A percentile compares a stretch with the other conserved stretches of the same genome.
Conservation (phyloP, 1,140 invertebrate species). For the Camponotus floridanus region DNA sequence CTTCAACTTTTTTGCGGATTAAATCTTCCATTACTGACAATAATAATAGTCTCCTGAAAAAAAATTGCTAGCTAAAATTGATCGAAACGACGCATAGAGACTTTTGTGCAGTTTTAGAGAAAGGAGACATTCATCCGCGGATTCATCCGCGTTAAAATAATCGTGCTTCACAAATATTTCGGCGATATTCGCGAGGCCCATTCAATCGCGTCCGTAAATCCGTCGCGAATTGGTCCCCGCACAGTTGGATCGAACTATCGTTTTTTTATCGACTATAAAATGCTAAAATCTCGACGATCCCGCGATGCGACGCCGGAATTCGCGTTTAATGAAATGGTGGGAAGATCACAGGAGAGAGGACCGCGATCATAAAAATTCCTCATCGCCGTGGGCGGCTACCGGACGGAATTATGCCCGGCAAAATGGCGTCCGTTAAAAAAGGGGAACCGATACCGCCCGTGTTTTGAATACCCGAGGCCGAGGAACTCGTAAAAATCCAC, state of each 20-base stretch:
- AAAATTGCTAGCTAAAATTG: not conserved
- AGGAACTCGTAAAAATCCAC: slow-evolving; percentile 31
- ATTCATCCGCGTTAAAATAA: slow-evolving; percentile 35
- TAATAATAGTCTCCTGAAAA: not conserved
- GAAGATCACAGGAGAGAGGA: not conserved
- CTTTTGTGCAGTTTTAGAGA: not conserved
- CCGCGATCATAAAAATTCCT: slow-evolving; percentile 50
- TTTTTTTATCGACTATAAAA: slow-evolving; percentile 45
- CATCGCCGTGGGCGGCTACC: not conserved
- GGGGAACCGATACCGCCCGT: slow-evolving; percentile 14
- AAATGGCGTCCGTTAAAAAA: slow-evolving; percentile 33
- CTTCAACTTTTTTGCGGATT: not conserved
- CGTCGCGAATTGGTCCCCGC: slow-evolving; percentile 15
- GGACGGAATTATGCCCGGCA: slow-evolving; percentile 32
- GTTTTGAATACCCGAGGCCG: slow-evolving; percentile 42
- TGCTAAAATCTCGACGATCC: slow-evolving; percentile 35
- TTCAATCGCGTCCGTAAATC: slow-evolving; percentile 60
- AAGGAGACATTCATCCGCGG: not conserved
- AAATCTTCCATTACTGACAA: not conserved
- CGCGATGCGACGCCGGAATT: slow-evolving; percentile 42
- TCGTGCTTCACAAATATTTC: slow-evolving; percentile 58
- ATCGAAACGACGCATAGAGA: not conserved
- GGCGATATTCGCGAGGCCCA: slow-evolving; percentile 7
- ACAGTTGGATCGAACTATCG: slow-evolving; percentile 12
- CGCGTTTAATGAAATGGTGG: slow-evolving; percentile 33